A percentile compares a stretch with the other conserved stretches of the same genome.
These are phyloP conservation scores for Cordilura impudica DNA, from an alignment of 2,888 invertebrate species.

Conservation along the genomic window DNA sequence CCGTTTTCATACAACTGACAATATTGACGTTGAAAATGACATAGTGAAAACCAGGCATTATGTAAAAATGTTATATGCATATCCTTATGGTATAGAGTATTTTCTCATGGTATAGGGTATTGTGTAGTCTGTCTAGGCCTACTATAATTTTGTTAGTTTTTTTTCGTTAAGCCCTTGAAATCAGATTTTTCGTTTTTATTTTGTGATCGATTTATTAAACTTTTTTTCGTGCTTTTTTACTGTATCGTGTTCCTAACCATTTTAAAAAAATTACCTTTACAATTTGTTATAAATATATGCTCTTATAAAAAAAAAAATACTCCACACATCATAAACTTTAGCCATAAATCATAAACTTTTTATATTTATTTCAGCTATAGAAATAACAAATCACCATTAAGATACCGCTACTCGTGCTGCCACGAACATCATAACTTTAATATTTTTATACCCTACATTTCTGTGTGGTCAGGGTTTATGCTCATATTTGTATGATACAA, in stretches of 20 bases:
- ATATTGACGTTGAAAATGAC: too few relatives aligned
- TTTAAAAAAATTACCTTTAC: constrained; percentile 31
- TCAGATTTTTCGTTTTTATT: neutral
- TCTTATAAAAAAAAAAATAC: neutral
- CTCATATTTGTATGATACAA: too few relatives aligned
- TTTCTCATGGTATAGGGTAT: too few relatives aligned
- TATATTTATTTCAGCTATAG: constrained; percentile 14
- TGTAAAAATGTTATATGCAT: too few relatives aligned
- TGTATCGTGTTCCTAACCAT: neutral
- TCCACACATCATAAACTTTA: constrained; percentile 53
- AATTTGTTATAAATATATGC: neutral
- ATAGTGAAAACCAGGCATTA: too few relatives aligned
- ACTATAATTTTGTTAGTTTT: too few relatives aligned
- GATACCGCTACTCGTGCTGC: neutral
- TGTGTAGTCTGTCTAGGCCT: too few relatives aligned
- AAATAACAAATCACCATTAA: constrained; percentile 20
- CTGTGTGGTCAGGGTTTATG: too few relatives aligned
- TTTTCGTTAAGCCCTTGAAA: too few relatives aligned
- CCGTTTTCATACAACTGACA: too few relatives aligned
- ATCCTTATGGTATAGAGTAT: too few relatives aligned
- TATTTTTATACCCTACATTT: too few relatives aligned
- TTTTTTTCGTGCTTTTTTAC: neutral
- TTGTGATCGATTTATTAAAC: neutral
- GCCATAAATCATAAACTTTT: constrained; percentile 48
- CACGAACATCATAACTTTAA: neutral